phyloP scores from a whole-genome alignment of 1,140 invertebrate genomes.

The Orchesella cincta region DNA sequence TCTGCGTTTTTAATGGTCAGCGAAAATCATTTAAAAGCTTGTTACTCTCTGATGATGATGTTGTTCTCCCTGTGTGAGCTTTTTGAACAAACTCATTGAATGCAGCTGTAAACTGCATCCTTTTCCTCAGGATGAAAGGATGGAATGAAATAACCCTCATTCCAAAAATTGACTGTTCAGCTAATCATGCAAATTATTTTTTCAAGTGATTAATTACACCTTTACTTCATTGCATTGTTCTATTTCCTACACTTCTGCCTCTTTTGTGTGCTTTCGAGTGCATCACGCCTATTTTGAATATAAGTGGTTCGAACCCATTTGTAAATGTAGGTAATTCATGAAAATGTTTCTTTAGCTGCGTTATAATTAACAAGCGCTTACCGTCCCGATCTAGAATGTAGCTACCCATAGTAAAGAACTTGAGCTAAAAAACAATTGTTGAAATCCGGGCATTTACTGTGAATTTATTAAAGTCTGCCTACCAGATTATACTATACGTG shows the following conservation, averaged over 20 bases:
- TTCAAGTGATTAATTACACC: constrained; percentile 1
- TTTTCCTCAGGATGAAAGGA: neutral
- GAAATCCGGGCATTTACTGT: too few relatives aligned
- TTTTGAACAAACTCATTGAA: neutral
- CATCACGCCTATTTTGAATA: neutral
- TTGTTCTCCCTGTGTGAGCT: neutral
- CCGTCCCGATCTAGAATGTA: neutral
- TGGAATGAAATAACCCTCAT: neutral
- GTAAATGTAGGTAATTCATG: neutral
- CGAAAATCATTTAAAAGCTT: neutral
- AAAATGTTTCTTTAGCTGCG: neutral
- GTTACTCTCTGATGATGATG: neutral
- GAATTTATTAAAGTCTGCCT: too few relatives aligned
- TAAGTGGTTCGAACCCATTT: neutral
- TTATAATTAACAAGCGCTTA: neutral
- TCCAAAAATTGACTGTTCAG: neutral
- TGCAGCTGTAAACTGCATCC: neutral
- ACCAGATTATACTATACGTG: too few relatives aligned
- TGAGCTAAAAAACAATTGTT: too few relatives aligned
- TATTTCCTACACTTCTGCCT: too few relatives aligned
- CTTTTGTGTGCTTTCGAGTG: too few relatives aligned
- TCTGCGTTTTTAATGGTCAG: neutral
- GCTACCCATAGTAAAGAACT: neutral
- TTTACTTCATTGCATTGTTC: neutral
- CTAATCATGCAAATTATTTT: constrained; percentile 5